These are phyloP conservation scores for Chanos chanos DNA, from an alignment of 2,797 vertebrate genomes.

Conservation along the genomic window DNA sequence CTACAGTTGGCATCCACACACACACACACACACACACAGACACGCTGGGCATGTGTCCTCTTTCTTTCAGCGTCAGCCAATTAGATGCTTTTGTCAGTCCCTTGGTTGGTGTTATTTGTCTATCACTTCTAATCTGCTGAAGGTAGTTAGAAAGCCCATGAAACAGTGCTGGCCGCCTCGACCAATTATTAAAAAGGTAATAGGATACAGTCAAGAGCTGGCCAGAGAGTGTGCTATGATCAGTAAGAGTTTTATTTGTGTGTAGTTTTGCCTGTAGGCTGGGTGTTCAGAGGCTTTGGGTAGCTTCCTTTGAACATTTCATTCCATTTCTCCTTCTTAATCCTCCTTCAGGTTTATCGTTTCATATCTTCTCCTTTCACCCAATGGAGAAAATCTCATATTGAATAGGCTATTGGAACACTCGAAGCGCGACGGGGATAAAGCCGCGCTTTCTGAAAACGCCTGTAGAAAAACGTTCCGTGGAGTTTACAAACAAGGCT, in stretches of 20 bases:
- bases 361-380: slow-evolving; percentile 2
- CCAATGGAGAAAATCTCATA: background rate
- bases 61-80: slow-evolving; percentile 53
- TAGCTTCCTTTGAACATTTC: slow-evolving; percentile 4
- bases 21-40: slow-evolving; percentile 17
- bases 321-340: slow-evolving; percentile 10
- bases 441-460: background rate
- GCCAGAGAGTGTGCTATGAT: background rate
- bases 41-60: slow-evolving; percentile 50
- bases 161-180: slow-evolving; percentile 24
- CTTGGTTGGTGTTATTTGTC: slow-evolving; percentile 57
- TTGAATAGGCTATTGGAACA: too few relatives aligned
- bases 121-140: slow-evolving; percentile 62
- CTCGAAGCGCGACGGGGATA: too few relatives aligned
- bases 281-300: background rate
- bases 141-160: slow-evolving; percentile 36
- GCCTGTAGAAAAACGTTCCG: background rate
- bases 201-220: slow-evolving; percentile 8
- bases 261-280: background rate
- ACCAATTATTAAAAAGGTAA: slow-evolving; percentile 27
- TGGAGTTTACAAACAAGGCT: background rate
- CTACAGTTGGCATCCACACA: background rate
- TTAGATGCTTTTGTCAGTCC: slow-evolving; percentile 52
- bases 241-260: background rate
- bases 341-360: slow-evolving; percentile 13